These are phyloP conservation scores for Micrasema longulum DNA, from an alignment of 1,140 invertebrate genomes.

Conservation along the genomic window DNA sequence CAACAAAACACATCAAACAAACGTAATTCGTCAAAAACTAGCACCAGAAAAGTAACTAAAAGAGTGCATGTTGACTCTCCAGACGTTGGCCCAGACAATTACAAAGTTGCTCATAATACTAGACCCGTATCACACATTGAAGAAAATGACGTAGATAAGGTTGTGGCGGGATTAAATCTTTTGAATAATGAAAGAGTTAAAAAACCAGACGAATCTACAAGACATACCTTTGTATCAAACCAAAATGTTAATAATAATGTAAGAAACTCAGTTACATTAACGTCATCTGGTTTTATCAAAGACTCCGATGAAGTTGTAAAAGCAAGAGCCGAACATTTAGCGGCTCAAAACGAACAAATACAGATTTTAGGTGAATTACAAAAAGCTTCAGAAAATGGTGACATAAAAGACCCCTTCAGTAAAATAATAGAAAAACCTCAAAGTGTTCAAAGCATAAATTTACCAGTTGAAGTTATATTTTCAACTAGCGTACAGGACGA, in stretches of 20 bases:
- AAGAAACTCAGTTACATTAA: too few species aligned
- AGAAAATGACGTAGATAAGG: slow-evolving; percentile 3
- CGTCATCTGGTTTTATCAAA: too few species aligned
- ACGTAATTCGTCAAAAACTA: too few species aligned
- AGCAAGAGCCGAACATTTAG: slow-evolving; percentile 8
- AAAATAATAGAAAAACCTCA: neutral
- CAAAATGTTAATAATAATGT: too few species aligned
- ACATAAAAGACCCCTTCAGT: too few species aligned
- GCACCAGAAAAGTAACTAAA: too few species aligned
- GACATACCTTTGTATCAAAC: too few species aligned
- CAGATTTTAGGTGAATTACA: neutral
- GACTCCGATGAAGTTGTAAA: neutral
- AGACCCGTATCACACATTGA: slow-evolving; percentile 1
- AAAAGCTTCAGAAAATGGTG: neutral
- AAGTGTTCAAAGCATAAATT: neutral
- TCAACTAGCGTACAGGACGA: neutral
- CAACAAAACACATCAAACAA: neutral
- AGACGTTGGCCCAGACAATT: neutral
- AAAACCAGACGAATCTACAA: neutral
- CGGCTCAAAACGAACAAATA: neutral
- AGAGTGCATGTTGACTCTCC: too few species aligned
- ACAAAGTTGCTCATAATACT: neutral
- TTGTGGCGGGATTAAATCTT: slow-evolving; percentile 15
- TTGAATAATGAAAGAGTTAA: neutral
- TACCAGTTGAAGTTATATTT: too few species aligned